A percentile compares a stretch with the other conserved stretches of the same genome.
Evolutionary conservation across 2,888 invertebrate species (phyloP).

Genomic region (Hemistola chrysoprasaria): DNA sequence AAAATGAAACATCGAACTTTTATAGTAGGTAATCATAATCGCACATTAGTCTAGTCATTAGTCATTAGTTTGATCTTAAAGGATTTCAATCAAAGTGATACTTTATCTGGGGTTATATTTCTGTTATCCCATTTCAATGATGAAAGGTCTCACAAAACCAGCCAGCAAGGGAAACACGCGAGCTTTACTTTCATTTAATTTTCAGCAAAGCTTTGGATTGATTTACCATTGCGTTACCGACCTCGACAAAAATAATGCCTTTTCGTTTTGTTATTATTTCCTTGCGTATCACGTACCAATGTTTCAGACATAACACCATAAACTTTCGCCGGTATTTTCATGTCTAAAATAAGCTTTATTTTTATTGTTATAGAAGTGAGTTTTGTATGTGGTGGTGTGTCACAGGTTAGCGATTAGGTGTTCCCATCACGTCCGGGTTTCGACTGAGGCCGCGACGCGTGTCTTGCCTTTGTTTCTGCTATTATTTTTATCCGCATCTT

Average conservation of each 20-base stretch:
- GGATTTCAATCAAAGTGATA: too few relatives aligned
- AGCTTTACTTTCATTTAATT: slow-evolving; percentile 19
- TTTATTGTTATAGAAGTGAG: slow-evolving; percentile 34
- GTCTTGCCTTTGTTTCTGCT: slow-evolving; percentile 56
- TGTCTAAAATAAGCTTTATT: slow-evolving; percentile 28
- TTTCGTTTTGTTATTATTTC: slow-evolving; percentile 52
- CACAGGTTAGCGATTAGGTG: slow-evolving; percentile 56
- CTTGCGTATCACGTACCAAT: slow-evolving; percentile 62
- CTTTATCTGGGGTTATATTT: too few relatives aligned
- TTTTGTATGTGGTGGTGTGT: slow-evolving; percentile 33
- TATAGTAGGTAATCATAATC: too few relatives aligned
- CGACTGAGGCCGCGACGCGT: slow-evolving; percentile 39
- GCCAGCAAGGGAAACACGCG: neutral
- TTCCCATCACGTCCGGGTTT: slow-evolving; percentile 50
- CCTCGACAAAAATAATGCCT: slow-evolving; percentile 38
- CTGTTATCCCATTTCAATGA: neutral
- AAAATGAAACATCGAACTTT: too few relatives aligned
- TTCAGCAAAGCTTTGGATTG: slow-evolving; percentile 38
- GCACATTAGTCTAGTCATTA: too few relatives aligned
- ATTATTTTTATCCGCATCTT: slow-evolving; percentile 70
- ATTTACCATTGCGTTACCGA: slow-evolving; percentile 42
- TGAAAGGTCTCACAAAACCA: neutral
- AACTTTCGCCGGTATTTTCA: slow-evolving; percentile 19
- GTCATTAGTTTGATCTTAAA: too few relatives aligned
- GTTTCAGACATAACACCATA: slow-evolving; percentile 48